Base-by-base conservation (phyloP, 2,113 vertebrate genomes). In the Tympanuchus pallidicinctus region DNA sequence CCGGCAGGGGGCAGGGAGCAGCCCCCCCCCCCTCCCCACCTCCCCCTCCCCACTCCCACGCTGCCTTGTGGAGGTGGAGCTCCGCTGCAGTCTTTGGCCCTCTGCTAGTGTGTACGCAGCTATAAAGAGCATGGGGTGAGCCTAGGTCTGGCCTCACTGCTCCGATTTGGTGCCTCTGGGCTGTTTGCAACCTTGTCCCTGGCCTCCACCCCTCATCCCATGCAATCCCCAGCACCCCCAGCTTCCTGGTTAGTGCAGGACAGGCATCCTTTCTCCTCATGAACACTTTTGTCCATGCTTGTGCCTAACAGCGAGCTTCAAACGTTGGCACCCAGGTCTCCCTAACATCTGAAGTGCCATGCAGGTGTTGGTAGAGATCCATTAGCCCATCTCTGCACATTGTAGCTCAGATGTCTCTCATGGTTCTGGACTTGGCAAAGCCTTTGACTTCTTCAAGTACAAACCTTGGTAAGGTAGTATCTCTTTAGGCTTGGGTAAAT, bases 61-160 rank as follows among this genome's bases (percentile, higher is more conserved):
- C 56, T 59, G 36, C 38, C 13, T 38, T 38, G 16, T 57, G 30
- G 54, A 57, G 28, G 6, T 57, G 54, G 17, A 57, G 17, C 28
- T 30, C 52, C 15, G 27, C 27, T 6, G 24, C 60, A 38, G 61
- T 25, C 19, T 38, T 52, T 36, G 12, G 34, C 18, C 18, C 45
- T 27, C 16, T 45, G 42, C 45, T 22, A 76, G 36, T 50, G 36
- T 11, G 8, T 78, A 18, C 0, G 0, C 38, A 52, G 50, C 79
- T n/a, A 47, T 32, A 59, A 61, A 40, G 50, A 64, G 30, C 13
- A 11, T 1, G 1, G 16, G 8, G 11, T 11, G 3, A 82, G 19
- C 36, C 79, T 1, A 0, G 34, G 3, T 54, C 50, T 77, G 48
- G 45, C 30, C 56, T 57, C 0, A 0, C 28, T 72, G 21, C 71